Evolutionary conservation across 1,140 invertebrate species (phyloP).

Genomic region (Drusus annulatus): DNA sequence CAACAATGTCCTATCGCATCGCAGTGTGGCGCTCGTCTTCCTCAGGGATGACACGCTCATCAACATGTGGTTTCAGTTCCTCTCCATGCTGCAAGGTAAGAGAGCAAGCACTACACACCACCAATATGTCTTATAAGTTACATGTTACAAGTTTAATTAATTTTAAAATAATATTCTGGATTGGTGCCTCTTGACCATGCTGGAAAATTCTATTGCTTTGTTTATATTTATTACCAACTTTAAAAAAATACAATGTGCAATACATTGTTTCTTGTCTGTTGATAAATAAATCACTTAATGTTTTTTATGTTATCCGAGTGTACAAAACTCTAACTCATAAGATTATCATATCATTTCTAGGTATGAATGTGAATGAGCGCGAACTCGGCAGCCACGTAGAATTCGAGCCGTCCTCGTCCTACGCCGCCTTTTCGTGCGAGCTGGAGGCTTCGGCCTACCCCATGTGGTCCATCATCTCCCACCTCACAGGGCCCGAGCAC

Average conservation of each 20-base stretch:
- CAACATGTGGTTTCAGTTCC: slow-evolving; percentile 95
- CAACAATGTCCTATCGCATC: slow-evolving; percentile 96
- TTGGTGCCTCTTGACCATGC: too few species aligned
- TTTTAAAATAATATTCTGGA: too few species aligned
- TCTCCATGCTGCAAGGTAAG: slow-evolving; percentile 93
- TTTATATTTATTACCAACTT: too few species aligned
- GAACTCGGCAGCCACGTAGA: slow-evolving; percentile 94
- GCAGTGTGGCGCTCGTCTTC: slow-evolving; percentile 91
- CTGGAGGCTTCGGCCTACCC: slow-evolving; percentile 96
- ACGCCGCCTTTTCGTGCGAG: slow-evolving; percentile 97
- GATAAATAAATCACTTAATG: too few species aligned
- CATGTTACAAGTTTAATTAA: too few species aligned
- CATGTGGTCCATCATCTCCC: slow-evolving; percentile 96
- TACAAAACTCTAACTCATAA: too few species aligned
- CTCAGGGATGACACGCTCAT: slow-evolving; percentile 88
- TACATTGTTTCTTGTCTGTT: too few species aligned
- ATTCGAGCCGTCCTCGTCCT: slow-evolving; percentile 97
- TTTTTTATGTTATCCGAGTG: too few species aligned
- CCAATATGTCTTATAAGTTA: too few species aligned
- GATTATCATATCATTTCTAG: slow-evolving; percentile 65
- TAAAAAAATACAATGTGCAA: too few species aligned
- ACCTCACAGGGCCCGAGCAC: slow-evolving; percentile 83
- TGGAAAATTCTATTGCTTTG: too few species aligned
- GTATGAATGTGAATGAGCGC: slow-evolving; percentile 95
- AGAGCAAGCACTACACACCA: too few species aligned